These are phyloP conservation scores for Papilio xuthus DNA, from an alignment of 1,140 invertebrate species.

Conservation along the genomic window DNA sequence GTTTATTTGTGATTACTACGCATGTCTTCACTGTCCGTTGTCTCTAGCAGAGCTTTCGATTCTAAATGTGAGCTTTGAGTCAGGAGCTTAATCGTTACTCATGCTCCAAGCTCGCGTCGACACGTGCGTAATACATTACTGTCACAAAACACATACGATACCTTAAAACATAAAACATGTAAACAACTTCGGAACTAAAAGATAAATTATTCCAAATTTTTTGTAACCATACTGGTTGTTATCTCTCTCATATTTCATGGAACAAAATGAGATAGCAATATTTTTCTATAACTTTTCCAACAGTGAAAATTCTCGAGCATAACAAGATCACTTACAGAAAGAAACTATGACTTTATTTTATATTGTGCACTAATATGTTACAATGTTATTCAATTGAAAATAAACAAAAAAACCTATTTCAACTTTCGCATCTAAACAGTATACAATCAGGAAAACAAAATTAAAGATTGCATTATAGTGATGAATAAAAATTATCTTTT, in stretches of 20 bases:
- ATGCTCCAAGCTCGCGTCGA: constrained; percentile 20
- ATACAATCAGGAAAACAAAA: not conserved
- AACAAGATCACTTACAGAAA: too few relatives aligned
- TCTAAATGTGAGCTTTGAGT: constrained; percentile 56
- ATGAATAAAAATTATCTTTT: not conserved
- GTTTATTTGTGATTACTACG: not conserved
- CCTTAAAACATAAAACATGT: not conserved
- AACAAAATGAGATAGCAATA: too few relatives aligned
- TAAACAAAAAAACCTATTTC: not conserved
- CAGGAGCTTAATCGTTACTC: constrained; percentile 43
- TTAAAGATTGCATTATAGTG: not conserved
- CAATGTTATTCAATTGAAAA: too few relatives aligned
- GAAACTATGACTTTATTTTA: too few relatives aligned
- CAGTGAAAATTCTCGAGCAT: too few relatives aligned
- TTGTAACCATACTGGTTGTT: not conserved
- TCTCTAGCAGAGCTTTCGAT: constrained; percentile 26
- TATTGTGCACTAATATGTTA: too few relatives aligned
- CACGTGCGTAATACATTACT: not conserved
- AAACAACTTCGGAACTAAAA: not conserved
- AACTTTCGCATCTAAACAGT: not conserved
- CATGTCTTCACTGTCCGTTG: constrained; percentile 17
- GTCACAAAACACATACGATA: not conserved
- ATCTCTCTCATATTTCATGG: not conserved
- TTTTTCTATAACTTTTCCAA: too few relatives aligned
- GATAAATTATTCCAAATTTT: not conserved